phyloP scores from a whole-genome alignment of 2,888 invertebrate species.

The Junonia oenone region DNA sequence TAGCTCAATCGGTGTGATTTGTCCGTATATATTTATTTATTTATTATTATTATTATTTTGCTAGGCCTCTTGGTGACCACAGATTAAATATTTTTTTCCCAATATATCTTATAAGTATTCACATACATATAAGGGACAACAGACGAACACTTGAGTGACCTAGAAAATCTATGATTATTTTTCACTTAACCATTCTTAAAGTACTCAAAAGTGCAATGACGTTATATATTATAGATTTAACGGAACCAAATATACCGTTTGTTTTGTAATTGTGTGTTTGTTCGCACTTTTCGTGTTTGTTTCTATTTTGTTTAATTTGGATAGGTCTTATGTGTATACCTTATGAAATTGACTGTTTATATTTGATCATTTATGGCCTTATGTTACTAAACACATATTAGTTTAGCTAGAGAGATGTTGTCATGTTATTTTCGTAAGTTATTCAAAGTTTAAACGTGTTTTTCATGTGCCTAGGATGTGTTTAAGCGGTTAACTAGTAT shows the following conservation, averaged over 20 bases:
- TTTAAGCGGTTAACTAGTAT: no score
- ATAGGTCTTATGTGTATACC: not conserved
- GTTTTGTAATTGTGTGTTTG: not conserved
- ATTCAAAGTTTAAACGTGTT: no score
- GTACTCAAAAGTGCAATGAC: constrained; percentile 25
- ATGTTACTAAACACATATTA: not conserved
- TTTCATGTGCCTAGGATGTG: no score
- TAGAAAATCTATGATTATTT: not conserved
- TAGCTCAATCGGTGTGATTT: no score
- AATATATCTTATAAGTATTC: not conserved
- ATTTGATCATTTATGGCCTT: not conserved
- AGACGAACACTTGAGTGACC: not conserved
- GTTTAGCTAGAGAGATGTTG: not conserved
- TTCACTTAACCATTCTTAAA: constrained; percentile 2
- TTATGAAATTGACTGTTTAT: not conserved
- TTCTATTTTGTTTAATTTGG: not conserved
- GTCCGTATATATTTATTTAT: no score
- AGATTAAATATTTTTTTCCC: no score
- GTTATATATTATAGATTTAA: constrained; percentile 20
- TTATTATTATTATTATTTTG: no score
- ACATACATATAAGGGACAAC: not conserved
- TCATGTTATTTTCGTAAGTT: no score
- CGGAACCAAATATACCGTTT: constrained; percentile 16
- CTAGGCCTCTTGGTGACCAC: no score
- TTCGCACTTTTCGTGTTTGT: not conserved